Evolutionary conservation across 2,888 invertebrate species (phyloP), one percentile per base, ranked within the genome.

Genomic region (Phania funesta): DNA sequence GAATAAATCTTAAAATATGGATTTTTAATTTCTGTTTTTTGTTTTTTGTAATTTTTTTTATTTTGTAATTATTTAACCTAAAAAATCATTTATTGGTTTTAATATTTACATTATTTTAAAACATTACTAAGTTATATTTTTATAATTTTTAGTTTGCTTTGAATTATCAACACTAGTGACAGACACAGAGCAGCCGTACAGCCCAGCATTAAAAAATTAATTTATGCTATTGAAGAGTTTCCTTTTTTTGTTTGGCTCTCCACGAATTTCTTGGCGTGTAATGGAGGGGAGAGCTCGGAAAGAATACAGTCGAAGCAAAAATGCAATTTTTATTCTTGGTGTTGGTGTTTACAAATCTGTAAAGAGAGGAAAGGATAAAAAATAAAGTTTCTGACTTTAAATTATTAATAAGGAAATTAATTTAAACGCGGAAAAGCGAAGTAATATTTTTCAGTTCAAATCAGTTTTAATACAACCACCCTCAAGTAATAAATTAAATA

Each of bases 31-130:
- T 3, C 2, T 9, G 3, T 64, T 64, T 20, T 20, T 38, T 38
- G 7, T 38, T 52, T 26, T n/a, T 13, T 41, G 13, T 13, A n/a
- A 4, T 38, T 38, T 13, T 38, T 38, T 65, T 8, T 13, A 13
- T 54, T 62, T 22, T 52, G 24, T 74, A 41, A 62, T 32, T 62
- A 48, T 64, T 76, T 82, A 74, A 70, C 74, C 78, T 82, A 78
- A 74, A 64, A 44, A 68, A 58, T 29, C 13, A 44, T 38, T 48
- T 24, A 6, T 58, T 58, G 16, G n/a, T 67, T 70, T 68, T 46
- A 58, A 58, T 82, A 78, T 82, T 82, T 78, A 82, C 82, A 78
- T 82, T 75, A 78, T 82, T 82, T 82, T 68, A 54, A 65, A 70
- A 73, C 48, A 67, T 67, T 76, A 58, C 1, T 60, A 13, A 41